Conservation (phyloP, 2,888 invertebrate species). For the Trachelus stipa region DNA sequence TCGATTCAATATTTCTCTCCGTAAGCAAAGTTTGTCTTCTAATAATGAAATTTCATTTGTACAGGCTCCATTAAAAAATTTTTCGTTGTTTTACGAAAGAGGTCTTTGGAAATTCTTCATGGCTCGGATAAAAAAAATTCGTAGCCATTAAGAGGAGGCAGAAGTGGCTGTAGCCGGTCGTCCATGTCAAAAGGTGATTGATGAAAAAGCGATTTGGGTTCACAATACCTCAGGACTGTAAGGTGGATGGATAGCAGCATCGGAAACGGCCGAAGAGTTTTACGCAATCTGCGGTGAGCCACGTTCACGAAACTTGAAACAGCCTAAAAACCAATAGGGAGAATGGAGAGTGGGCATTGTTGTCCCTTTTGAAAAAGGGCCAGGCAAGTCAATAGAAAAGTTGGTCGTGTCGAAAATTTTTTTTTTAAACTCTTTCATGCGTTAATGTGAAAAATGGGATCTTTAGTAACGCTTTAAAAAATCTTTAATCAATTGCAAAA, state of each 20-base stretch:
- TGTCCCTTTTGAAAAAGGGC: neutral
- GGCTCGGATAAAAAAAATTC: neutral
- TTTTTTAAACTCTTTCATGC: neutral
- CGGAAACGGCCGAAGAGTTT: neutral
- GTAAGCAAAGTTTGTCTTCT: no score
- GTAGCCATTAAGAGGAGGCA: neutral
- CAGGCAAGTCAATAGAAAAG: neutral
- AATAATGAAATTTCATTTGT: no score
- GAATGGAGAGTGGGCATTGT: neutral
- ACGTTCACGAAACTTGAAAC: neutral
- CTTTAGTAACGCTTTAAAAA: neutral
- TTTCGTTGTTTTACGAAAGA: neutral
- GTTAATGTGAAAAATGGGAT: neutral
- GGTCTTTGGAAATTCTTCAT: neutral
- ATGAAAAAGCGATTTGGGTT: conserved; percentile 3
- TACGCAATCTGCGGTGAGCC: neutral
- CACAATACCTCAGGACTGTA: conserved; percentile 5
- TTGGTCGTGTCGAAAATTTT: neutral
- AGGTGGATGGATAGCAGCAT: neutral
- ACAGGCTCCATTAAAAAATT: neutral
- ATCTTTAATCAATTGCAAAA: neutral
- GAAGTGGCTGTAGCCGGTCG: neutral
- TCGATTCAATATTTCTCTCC: no score
- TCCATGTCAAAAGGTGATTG: conserved; percentile 9
- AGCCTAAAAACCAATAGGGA: neutral